A percentile compares a stretch with the other conserved stretches of the same genome.
Conservation (phyloP, 2,888 invertebrate species). For the Drosophila paucipuncta region DNA sequence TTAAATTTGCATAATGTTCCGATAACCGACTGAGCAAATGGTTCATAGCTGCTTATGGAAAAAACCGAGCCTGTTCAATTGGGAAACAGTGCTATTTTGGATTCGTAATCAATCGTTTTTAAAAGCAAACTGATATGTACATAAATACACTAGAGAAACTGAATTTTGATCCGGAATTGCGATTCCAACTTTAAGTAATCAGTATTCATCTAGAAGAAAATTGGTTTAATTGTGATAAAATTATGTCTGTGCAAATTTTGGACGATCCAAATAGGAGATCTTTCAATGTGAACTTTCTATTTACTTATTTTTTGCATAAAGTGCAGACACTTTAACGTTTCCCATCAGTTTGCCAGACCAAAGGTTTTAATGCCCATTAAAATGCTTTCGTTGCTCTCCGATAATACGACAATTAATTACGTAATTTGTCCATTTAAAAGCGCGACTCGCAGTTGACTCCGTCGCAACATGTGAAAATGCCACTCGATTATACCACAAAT, state of each 20-base stretch:
- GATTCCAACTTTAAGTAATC: not conserved
- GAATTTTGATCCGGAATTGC: not conserved
- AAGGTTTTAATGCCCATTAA: constrained; percentile 44
- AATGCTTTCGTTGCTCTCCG: constrained; percentile 37
- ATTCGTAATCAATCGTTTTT: not conserved
- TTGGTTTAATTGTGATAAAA: not conserved
- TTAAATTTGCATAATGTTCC: constrained; percentile 49
- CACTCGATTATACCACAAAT: constrained; percentile 33
- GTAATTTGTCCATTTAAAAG: constrained; percentile 71
- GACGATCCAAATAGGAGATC: not conserved
- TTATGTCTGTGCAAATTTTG: too few relatives aligned
- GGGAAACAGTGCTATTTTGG: not conserved
- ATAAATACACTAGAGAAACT: too few relatives aligned
- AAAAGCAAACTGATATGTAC: too few relatives aligned
- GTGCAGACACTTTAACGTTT: constrained; percentile 7
- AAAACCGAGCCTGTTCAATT: not conserved
- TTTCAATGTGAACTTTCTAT: not conserved
- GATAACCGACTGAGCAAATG: constrained; percentile 34
- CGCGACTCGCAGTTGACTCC: constrained; percentile 37
- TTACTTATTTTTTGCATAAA: not conserved
- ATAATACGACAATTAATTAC: constrained; percentile 79
- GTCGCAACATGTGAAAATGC: constrained; percentile 36
- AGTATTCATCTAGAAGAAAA: not conserved
- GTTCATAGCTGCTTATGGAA: not conserved
- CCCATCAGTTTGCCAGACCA: not conserved